A percentile compares a stretch with the other conserved stretches of the same genome.
Evolutionary conservation across 2,888 invertebrate species (phyloP).

Genomic region (Chouioia cunea): DNA sequence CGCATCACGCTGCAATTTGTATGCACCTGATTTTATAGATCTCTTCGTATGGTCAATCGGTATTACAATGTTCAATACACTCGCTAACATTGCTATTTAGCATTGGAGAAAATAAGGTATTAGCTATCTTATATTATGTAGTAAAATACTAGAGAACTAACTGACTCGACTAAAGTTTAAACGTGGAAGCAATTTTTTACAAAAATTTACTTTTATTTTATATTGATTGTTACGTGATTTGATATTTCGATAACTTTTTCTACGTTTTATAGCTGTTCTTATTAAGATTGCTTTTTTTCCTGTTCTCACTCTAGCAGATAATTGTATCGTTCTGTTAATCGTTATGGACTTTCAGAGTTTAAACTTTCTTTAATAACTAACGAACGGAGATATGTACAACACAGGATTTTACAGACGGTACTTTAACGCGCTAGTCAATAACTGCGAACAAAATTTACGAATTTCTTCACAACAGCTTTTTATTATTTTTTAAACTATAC

Average conservation of each 20-base stretch:
- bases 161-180: slow-evolving; percentile 54
- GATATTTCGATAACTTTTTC: slow-evolving; percentile 29
- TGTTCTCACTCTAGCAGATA: slow-evolving; percentile 15
- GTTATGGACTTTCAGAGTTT: slow-evolving; percentile 42
- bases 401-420: slow-evolving; percentile 46
- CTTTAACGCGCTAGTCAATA: slow-evolving; percentile 36
- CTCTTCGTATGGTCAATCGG: slow-evolving; percentile 28
- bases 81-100: slow-evolving; percentile 41
- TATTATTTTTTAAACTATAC: slow-evolving; percentile 9
- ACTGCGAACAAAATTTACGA: slow-evolving; percentile 27
- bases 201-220: slow-evolving; percentile 49
- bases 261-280: slow-evolving; percentile 26
- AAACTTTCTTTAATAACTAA: slow-evolving; percentile 44
- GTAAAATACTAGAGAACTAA: slow-evolving; percentile 54
- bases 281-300: slow-evolving; percentile 29
- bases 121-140: slow-evolving; percentile 51
- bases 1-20: slow-evolving; percentile 42
- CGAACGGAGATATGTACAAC: slow-evolving; percentile 44
- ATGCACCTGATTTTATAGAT: slow-evolving; percentile 38
- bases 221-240: slow-evolving; percentile 43
- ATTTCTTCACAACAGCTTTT: slow-evolving; percentile 31
- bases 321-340: slow-evolving; percentile 28
- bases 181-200: slow-evolving; percentile 55
- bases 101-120: slow-evolving; percentile 56
- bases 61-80: slow-evolving; percentile 30